Evolutionary conservation across 64 coral and sea anemone genomes (phyloP).

Genomic region (Anthopleura sola): DNA sequence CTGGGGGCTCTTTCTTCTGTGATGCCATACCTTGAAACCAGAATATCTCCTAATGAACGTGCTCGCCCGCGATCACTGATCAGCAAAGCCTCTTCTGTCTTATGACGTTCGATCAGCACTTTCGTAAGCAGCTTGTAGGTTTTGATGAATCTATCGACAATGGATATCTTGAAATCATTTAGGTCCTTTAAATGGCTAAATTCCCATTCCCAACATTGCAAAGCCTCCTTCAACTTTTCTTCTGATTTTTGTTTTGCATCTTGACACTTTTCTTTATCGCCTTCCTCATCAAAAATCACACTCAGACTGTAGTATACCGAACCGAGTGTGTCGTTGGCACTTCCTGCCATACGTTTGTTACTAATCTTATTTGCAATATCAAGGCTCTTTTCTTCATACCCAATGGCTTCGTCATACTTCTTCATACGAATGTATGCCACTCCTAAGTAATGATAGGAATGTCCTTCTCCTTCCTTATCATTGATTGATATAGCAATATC

Average conservation of each 20-base stretch:
- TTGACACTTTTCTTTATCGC: not conserved
- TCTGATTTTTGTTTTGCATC: not conserved
- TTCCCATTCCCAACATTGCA: not conserved
- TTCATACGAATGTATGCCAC: not conserved
- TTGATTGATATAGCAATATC: not conserved
- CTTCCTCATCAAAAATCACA: not conserved
- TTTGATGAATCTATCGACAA: conserved; percentile 12
- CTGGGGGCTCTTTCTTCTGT: not conserved
- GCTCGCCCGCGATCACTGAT: conserved; percentile 23
- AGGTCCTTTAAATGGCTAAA: conserved; percentile 6
- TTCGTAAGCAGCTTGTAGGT: not conserved
- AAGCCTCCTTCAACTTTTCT: not conserved
- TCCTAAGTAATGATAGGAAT: not conserved
- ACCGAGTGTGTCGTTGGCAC: not conserved
- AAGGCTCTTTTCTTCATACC: not conserved
- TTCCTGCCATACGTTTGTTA: not conserved
- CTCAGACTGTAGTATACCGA: not conserved
- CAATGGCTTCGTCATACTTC: not conserved
- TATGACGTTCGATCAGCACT: not conserved
- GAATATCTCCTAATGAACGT: conserved; percentile 31
- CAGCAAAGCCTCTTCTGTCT: conserved; percentile 15
- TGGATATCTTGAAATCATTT: conserved; percentile 22
- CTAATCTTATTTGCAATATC: not conserved
- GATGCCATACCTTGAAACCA: conserved; percentile 19
- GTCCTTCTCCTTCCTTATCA: not conserved